Evolutionary conservation across 2,888 invertebrate species (phyloP).

Genomic region (Drosophila prostipennis): DNA sequence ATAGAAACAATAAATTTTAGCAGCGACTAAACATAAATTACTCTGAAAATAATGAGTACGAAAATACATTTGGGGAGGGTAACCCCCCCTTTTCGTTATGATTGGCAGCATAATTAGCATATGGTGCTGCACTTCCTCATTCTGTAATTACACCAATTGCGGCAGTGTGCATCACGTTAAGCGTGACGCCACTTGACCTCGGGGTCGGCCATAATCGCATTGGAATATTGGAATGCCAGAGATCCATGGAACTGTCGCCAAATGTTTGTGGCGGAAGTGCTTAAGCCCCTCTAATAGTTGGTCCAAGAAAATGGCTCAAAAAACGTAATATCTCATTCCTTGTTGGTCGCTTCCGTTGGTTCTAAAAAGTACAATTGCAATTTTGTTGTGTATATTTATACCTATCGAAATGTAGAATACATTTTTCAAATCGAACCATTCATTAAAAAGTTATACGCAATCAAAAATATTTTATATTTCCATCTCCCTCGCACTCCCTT

Average conservation of each 20-base stretch:
- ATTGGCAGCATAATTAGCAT: constrained; percentile 52
- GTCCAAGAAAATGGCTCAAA: not conserved
- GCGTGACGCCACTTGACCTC: constrained; percentile 27
- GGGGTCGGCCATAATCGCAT: not conserved
- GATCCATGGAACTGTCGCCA: not conserved
- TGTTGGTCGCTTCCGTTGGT: too few species aligned
- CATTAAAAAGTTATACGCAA: too few species aligned
- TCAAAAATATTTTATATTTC: too few species aligned
- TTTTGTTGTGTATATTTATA: too few species aligned
- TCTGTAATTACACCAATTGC: constrained; percentile 39
- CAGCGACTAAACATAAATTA: constrained; percentile 38
- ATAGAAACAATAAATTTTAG: constrained; percentile 33
- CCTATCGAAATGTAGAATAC: too few species aligned
- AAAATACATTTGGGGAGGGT: constrained; percentile 12
- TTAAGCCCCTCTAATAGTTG: too few species aligned
- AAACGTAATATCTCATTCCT: not conserved
- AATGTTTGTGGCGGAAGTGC: not conserved
- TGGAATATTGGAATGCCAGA: constrained; percentile 5
- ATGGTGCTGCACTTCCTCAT: constrained; percentile 40
- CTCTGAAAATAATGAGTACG: constrained; percentile 12
- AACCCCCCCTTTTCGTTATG: constrained; percentile 17
- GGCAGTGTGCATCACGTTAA: constrained; percentile 36
- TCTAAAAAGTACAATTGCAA: too few species aligned
- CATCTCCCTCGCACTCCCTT: too few species aligned
- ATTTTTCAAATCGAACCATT: too few species aligned